Base-by-base conservation (phyloP, 2,113 vertebrate genomes). In the Ailuropoda melanoleuca region DNA sequence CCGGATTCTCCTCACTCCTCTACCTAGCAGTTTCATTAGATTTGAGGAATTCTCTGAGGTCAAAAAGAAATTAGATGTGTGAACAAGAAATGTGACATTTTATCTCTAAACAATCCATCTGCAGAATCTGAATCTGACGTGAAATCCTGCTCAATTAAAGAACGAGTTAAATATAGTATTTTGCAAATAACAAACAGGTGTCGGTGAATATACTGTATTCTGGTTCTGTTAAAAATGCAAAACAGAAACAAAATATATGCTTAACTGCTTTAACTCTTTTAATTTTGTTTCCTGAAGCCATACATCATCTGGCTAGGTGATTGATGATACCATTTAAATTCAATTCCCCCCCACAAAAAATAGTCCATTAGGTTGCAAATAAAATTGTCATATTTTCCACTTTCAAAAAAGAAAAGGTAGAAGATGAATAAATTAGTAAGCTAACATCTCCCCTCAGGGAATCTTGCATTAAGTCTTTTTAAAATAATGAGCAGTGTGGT, bases 281-380 rank as follows among this genome's bases (percentile, higher is more conserved):
- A 94, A 97, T 96, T 98, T 81, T 97, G 85, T 92, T 96, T 98
- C 95, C 94, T 55, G 50, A 78, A 97, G 60, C 78, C 70, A 95
- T 94, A 48, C 2, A 74, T 98, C 95, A 98, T 96, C 97, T 96
- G 77, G 55, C 43, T 95, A 88, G 94, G 82, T 98, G 95, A 97
- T 95, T 77, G 97, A 97, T 97, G 85, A 93, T 89, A 94, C 87
- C 90, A 95, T 96, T 98, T 97, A 97, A 97, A 97, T 96, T 97
- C 93, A 94, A 83, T 94, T 92, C 53, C 62, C 31, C 85, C n/a
- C 77, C 88, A 9, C 80, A 60, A 94, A 95, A 94, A 90, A 82
- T 23, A 93, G 62, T 55, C 75, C 75, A 97, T 96, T 97, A 83
- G 66, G n/a, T 94, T 78, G 64, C 96, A 96, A 96, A 94, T 93